Conservation (phyloP, 2,888 invertebrate species). For the Drosophila niveifrons region DNA sequence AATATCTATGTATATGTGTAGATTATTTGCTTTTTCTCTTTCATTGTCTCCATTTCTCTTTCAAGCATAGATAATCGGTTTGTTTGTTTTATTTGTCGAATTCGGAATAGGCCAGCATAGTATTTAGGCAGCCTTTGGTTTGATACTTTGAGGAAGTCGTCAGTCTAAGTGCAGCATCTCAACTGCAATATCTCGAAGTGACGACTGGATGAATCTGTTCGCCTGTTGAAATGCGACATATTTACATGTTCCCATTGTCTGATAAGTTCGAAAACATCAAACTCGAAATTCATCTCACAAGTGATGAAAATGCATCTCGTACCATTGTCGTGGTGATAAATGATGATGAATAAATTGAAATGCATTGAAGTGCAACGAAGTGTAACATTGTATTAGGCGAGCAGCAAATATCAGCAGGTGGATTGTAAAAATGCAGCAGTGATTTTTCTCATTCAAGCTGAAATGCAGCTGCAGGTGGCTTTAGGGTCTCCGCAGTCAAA, state of each 20-base stretch:
- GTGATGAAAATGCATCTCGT: neutral
- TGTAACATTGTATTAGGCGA: constrained; percentile 55
- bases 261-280: neutral
- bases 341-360: neutral
- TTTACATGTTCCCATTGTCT: constrained; percentile 34
- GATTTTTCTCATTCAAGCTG: constrained; percentile 22
- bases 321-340: neutral
- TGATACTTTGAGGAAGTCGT: neutral
- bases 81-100: constrained; percentile 48
- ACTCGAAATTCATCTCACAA: neutral
- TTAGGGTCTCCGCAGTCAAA: neutral
- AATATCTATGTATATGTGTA: neutral
- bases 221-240: constrained; percentile 55
- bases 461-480: constrained; percentile 23
- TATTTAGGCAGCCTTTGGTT: neutral
- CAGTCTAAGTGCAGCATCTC: neutral
- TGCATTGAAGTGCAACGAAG: constrained; percentile 52
- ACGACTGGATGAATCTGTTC: constrained; percentile 18
- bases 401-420: constrained; percentile 29
- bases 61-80: constrained; percentile 18
- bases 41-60: neutral
- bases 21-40: neutral
- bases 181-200: neutral
- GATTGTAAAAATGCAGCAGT: constrained; percentile 19
- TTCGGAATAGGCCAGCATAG: constrained; percentile 50